These are phyloP conservation scores for Neotoxoptera formosana DNA, from an alignment of 1,140 invertebrate species.

Conservation along the genomic window DNA sequence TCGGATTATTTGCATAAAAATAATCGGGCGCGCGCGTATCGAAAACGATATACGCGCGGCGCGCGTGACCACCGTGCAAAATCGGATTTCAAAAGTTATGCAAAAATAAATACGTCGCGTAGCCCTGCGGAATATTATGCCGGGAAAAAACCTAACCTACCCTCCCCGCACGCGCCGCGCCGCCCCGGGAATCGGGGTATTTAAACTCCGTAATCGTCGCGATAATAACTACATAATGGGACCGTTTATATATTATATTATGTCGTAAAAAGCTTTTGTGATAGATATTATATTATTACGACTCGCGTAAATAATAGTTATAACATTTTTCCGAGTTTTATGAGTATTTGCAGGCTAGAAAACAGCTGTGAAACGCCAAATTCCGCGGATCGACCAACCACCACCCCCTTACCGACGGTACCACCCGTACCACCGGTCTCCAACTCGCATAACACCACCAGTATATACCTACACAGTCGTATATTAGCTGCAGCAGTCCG, in stretches of 20 bases:
- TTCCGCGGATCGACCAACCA: background rate
- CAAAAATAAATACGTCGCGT: background rate
- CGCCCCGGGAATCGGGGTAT: background rate
- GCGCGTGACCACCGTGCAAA: background rate
- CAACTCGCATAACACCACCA: background rate
- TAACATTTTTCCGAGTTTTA: background rate
- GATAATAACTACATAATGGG: conserved; percentile 11
- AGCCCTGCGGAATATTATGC: background rate
- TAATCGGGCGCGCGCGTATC: background rate
- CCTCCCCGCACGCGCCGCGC: background rate
- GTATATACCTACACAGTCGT: background rate
- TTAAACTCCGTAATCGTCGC: conserved; percentile 8
- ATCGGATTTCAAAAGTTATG: conserved; percentile 11
- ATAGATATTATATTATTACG: conserved; percentile 1
- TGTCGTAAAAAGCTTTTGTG: conserved; percentile 35
- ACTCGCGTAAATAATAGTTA: background rate
- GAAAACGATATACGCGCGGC: background rate
- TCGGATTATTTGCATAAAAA: conserved; percentile 12
- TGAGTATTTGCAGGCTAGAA: background rate
- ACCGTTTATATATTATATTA: background rate
- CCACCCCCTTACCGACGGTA: background rate
- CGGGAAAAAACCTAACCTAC: background rate
- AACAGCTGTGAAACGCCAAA: conserved; percentile 18
- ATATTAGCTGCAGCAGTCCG: background rate
- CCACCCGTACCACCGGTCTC: background rate